A percentile compares a stretch with the other conserved stretches of the same genome.
phyloP scores from a whole-genome alignment of 2,888 invertebrate species.

The Microplitis deprimator region DNA sequence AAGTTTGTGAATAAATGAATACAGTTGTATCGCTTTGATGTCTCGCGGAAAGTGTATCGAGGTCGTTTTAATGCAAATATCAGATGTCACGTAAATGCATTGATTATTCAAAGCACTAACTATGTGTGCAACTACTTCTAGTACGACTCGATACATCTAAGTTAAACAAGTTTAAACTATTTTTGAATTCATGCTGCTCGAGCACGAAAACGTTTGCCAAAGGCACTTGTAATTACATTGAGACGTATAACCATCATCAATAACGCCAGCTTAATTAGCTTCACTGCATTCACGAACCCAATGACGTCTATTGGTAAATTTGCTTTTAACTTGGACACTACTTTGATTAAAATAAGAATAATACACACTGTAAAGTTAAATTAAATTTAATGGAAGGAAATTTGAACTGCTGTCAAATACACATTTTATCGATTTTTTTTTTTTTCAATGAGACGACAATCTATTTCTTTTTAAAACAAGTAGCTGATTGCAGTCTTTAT shows the following conservation, averaged over 20 bases:
- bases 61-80: slow-evolving; percentile 16
- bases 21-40: slow-evolving; percentile 3
- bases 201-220: slow-evolving; percentile 27
- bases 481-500: slow-evolving; percentile 7
- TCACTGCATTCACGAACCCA: slow-evolving; percentile 61
- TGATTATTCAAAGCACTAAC: slow-evolving; percentile 22
- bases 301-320: slow-evolving; percentile 40
- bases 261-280: slow-evolving; percentile 60
- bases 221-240: slow-evolving; percentile 16
- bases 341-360: not conserved
- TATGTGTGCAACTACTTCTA: not conserved
- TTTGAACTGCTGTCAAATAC: too few relatives aligned
- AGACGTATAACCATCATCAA: slow-evolving; percentile 20
- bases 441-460: not conserved
- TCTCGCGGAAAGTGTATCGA: slow-evolving; percentile 14
- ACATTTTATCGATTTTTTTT: not conserved
- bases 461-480: not conserved
- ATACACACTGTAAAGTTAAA: too few relatives aligned
- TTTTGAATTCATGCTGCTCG: slow-evolving; percentile 21
- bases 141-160: slow-evolving; percentile 4
- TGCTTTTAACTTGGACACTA: slow-evolving; percentile 1
- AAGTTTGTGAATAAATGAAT: slow-evolving; percentile 2
- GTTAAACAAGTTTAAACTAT: slow-evolving; percentile 13
- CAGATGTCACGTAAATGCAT: slow-evolving; percentile 31
- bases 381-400: too few relatives aligned